Base-by-base conservation (phyloP, 2,113 vertebrate species). In the Echinops telfairi region DNA sequence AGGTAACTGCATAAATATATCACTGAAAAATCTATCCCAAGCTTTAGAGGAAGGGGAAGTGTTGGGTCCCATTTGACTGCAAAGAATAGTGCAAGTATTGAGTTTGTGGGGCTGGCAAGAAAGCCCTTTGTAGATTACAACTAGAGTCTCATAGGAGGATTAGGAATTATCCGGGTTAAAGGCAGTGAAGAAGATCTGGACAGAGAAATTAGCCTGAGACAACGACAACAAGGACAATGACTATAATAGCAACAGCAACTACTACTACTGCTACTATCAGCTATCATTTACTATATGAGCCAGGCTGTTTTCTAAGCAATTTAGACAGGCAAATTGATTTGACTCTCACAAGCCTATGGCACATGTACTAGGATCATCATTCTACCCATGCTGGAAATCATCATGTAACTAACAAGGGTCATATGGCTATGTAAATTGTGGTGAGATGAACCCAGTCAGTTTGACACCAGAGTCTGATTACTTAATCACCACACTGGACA, bases 11-110 rank as follows among this genome's bases (percentile, higher is more conserved):
- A 25, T 14, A 88, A 27, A 76, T 29, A 80, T 20, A 92, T 76
- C 12, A n/a, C 81, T 38, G 90, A 33, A 71, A 93, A 80, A 38
- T 95, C 47, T 47, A 57, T 82, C 40, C 9, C 38, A 82, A 53
- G 73, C 6, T 76, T 29, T 20, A 43, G 25, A 60, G 60, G 20
- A 80, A 85, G 23, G 40, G 81, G 84, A 53, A 36, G 9, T 47
- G 25, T 57, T 75, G 20, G 17, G 29, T 43, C 20, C 38, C 64
- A 1, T 53, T 14, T 36, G 23, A 80, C 6, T 79, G 40, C 36
- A 78, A 68, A 91, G 31, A 79, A 66, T 14, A 0, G 12, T 25
- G 25, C 14, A 82, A 64, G 20, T 73, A 40, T 33, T 31, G 66
- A 31, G 31, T 53, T 31, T 36, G 57, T 3, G 47, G n/a, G 53